Conservation (phyloP, 2,113 vertebrate genomes). For the Notarius lentiginosus region DNA sequence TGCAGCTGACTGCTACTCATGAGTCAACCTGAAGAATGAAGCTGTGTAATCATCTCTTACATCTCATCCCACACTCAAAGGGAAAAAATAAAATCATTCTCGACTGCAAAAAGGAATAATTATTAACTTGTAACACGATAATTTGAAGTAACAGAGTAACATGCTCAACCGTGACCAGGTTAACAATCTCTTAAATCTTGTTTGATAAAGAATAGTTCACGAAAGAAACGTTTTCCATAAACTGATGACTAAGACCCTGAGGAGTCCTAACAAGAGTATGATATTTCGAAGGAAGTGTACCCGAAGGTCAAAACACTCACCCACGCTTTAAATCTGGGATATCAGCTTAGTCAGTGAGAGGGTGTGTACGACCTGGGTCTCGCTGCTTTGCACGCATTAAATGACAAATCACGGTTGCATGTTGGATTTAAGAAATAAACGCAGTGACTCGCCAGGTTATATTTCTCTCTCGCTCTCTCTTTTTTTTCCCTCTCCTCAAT, state of each 20-base stretch:
- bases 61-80: neutral
- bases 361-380: neutral
- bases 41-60: conserved; percentile 9
- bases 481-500: neutral
- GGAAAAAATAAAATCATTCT: neutral
- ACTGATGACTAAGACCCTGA: neutral
- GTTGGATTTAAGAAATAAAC: neutral
- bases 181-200: neutral
- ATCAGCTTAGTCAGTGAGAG: conserved; percentile 6
- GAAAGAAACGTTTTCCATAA: neutral
- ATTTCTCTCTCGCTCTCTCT: neutral
- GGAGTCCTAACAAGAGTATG: neutral
- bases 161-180: neutral
- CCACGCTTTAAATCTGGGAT: neutral
- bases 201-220: neutral
- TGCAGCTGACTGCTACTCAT: conserved; percentile 22
- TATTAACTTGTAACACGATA: neutral
- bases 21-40: conserved; percentile 32
- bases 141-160: neutral
- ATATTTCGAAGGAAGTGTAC: neutral
- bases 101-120: neutral
- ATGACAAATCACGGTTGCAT: no score
- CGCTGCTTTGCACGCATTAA: neutral
- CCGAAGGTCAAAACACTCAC: conserved; percentile 5
- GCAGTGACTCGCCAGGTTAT: neutral